Base-by-base conservation (phyloP, 2,797 vertebrate species). In the Sebastes iracundus region DNA sequence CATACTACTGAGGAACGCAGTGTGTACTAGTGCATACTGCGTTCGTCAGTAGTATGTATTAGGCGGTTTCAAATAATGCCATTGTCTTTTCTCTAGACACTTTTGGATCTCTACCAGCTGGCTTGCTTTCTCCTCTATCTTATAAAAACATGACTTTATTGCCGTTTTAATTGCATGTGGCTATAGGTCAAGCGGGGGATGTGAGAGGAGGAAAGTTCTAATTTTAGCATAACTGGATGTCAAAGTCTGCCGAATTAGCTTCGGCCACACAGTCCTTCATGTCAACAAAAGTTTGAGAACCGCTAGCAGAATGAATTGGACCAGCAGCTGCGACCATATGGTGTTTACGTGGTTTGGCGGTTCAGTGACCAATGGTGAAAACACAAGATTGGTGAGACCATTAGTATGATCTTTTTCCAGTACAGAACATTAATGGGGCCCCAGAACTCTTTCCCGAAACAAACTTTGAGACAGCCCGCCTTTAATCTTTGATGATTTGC, bases 261-360 rank as follows among this genome's bases (percentile, higher is more conserved):
- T 72, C 53, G 76, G 69, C 56, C 49, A 56, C 23, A 25, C 3
- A 25, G 80, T 87, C 66, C 58, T 72, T 85, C 82, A 80, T 80
- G 80, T 87, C 83, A 53, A 14, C 59, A 38, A 76, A 87, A 87
- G 12, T 89, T 91, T 81, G 75, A 84, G 87, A 88, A 80, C 68
- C 87, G 87, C 90, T 79, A 64, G 75, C 81, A 89, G 81, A 88
- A 94, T 88, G 84, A 91, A 93, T 93, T 81, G 63, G 84, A 75
- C 46, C 74, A 82, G 88, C 86, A 81, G 87, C 72, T 35, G 81
- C 58, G 64, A 66, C 91, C 93, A 93, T 93, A 90, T 94, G 94
- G 93, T 73, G 85, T 84, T 89, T 86, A 83, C 68, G 79, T 82
- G 88, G 79, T 80, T 92, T 86, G 79, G 86, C 77, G 70, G 90